These are phyloP conservation scores for Pristionchus fissidentatus DNA, from an alignment of 2,888 invertebrate genomes.

Conservation along the genomic window DNA sequence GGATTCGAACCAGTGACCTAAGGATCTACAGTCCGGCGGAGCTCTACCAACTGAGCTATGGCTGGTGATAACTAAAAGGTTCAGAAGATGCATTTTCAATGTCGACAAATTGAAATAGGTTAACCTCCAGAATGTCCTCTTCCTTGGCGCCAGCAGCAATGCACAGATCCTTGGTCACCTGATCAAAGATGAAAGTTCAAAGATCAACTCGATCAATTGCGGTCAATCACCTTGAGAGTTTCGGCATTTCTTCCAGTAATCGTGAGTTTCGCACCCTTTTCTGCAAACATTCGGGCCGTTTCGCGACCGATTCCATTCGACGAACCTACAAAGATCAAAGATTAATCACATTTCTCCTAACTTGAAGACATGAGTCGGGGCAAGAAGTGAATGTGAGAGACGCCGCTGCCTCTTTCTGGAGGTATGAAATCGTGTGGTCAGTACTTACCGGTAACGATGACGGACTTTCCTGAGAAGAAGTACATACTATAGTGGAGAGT, in stretches of 20 bases:
- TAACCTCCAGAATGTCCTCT: constrained; percentile 33
- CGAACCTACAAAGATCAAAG: constrained; percentile 50
- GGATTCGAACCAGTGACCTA: constrained; percentile 43
- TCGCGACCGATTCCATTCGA: constrained; percentile 61
- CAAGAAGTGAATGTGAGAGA: too few species aligned
- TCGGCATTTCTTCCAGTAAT: constrained; percentile 56
- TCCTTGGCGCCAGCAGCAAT: constrained; percentile 32
- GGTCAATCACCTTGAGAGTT: constrained; percentile 50
- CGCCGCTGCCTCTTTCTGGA: too few species aligned
- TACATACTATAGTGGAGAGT: not conserved
- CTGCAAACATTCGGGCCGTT: constrained; percentile 54
- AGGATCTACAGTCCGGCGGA: constrained; percentile 40
- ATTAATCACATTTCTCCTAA: too few species aligned
- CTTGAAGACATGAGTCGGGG: too few species aligned
- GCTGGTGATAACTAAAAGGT: not conserved
- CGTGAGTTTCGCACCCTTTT: constrained; percentile 56
- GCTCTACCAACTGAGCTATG: constrained; percentile 43
- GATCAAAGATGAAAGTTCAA: not conserved
- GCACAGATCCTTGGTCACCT: constrained; percentile 36
- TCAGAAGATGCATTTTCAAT: not conserved
- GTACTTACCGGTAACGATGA: not conserved
- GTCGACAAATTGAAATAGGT: not conserved
- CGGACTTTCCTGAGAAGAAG: not conserved
- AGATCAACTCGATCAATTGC: not conserved
- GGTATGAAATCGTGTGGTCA: not conserved